A percentile compares a stretch with the other conserved stretches of the same genome.
Conservation (phyloP, 2,797 vertebrate species). For the Falco columbarius region DNA sequence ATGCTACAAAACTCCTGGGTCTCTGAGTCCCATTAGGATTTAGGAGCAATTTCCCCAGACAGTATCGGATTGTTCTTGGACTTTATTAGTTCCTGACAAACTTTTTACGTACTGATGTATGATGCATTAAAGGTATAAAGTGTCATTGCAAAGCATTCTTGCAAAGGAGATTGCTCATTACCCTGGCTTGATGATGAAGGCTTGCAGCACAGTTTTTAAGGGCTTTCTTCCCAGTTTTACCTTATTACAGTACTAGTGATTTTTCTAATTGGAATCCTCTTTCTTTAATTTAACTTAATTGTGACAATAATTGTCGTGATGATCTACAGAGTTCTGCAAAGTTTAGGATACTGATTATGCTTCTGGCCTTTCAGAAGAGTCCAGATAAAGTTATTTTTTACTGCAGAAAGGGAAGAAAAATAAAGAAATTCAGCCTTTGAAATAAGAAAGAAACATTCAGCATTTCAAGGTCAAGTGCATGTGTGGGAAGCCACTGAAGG, state of each 20-base stretch:
- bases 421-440: conserved; percentile 14
- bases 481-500: not conserved
- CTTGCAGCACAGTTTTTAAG: not conserved
- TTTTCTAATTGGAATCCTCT: not conserved
- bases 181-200: not conserved
- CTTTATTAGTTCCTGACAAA: not conserved
- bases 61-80: not conserved
- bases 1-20: not conserved
- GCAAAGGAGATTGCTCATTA: not conserved
- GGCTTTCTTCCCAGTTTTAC: not conserved
- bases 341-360: not conserved
- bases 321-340: not conserved
- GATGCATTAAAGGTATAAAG: not conserved
- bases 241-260: not conserved
- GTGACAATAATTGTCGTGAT: not conserved
- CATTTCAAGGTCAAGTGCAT: conserved; percentile 14
- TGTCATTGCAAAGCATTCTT: not conserved
- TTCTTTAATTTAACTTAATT: not conserved
- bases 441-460: not conserved
- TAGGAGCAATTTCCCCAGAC: not conserved
- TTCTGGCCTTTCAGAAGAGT: not conserved
- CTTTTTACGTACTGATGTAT: not conserved
- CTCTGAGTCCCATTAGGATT: not conserved
- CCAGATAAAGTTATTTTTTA: not conserved
- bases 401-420: not conserved